A percentile compares a stretch with the other conserved stretches of the same genome.
These are phyloP conservation scores for Ricordea florida DNA, from an alignment of 92 coral and sea anemone genomes.

Conservation along the genomic window DNA sequence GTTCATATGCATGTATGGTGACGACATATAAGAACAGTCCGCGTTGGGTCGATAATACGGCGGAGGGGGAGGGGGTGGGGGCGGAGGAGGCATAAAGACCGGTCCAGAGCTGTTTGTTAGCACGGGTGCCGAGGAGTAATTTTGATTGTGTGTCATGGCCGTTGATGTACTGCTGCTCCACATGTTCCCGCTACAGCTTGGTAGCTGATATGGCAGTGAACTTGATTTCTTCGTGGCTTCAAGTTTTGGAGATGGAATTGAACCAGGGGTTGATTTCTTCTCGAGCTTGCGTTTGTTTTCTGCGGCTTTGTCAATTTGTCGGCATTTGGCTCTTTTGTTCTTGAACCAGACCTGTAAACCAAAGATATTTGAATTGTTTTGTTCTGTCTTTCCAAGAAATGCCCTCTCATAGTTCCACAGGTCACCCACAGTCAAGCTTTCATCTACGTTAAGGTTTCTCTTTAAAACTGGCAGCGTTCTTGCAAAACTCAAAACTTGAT, in stretches of 20 bases:
- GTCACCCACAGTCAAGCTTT: too few relatives aligned
- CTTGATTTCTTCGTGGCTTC: slow-evolving; percentile 62
- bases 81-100: slow-evolving; percentile 88
- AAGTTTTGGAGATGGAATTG: slow-evolving; percentile 49
- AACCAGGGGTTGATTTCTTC: slow-evolving; percentile 71
- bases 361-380: too few relatives aligned
- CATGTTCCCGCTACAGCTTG: slow-evolving; percentile 78
- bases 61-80: slow-evolving; percentile 73
- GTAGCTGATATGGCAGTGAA: slow-evolving; percentile 74
- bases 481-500: too few relatives aligned
- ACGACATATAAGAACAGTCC: slow-evolving; percentile 83
- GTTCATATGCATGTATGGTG: slow-evolving; percentile 83
- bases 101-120: slow-evolving; percentile 91
- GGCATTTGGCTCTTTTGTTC: slow-evolving; percentile 95
- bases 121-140: slow-evolving; percentile 66
- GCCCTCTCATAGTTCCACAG: too few relatives aligned
- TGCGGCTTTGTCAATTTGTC: slow-evolving; percentile 86
- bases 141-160: slow-evolving; percentile 62
- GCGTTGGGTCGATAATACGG: slow-evolving; percentile 71
- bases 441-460: too few relatives aligned
- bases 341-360: slow-evolving; percentile 92
- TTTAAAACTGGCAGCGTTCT: too few relatives aligned
- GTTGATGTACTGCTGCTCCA: slow-evolving; percentile 62
- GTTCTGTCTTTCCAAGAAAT: too few relatives aligned
- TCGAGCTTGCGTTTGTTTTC: slow-evolving; percentile 79